Base-by-base conservation (phyloP, 35 echinoderm and acorn worm genomes). In the Lytechinus pictus region DNA sequence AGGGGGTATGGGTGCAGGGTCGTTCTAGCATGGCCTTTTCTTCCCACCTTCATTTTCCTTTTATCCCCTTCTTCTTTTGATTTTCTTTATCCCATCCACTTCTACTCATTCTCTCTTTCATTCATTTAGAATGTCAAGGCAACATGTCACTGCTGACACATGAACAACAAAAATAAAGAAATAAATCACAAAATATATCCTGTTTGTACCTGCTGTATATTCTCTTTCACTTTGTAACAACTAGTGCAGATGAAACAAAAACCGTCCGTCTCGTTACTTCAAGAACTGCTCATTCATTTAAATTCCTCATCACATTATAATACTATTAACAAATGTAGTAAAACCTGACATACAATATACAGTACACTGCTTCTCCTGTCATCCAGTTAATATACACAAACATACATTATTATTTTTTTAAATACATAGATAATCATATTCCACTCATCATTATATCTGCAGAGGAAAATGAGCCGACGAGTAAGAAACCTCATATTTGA, bases 321-420 rank as follows among this genome's bases (percentile, higher is more conserved):
- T 90, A 90, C 88, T 90, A 90, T 90, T 52, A 90, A 90, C 88
- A 90, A 90, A 90, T 90, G 88, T 90, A 90, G 28, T 90, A 90
- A 90, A 90, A 90, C 88, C 88, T 52, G 88, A 90, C 88, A 90
- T 90, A 90, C 66, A 90, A 44, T 90, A 52, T 90, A 90, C 88
- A 90, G 66, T 79, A 79, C 88, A 52, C 11, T 90, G 88, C 88
- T 90, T 12, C 88, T 90, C 88, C 28, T 19, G 88, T 90, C 28
- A 12, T 90, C 28, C 52, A 51, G 29, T 90, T 90, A 90, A 90
- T 90, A 90, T 90, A 90, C 88, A 90, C 88, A 90, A 58, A 90
- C 88, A 90, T 44, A 90, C 88, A 90, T 44, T 89, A 90, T 90
- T 89, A 52, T 90, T 54, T 52, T 90, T 54, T 90, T 90, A 90